Percentiles rank a stretch among this genome's conserved stretches.
phyloP scores from a whole-genome alignment of 2,888 invertebrate genomes.

The Embidobia sp. region DNA sequence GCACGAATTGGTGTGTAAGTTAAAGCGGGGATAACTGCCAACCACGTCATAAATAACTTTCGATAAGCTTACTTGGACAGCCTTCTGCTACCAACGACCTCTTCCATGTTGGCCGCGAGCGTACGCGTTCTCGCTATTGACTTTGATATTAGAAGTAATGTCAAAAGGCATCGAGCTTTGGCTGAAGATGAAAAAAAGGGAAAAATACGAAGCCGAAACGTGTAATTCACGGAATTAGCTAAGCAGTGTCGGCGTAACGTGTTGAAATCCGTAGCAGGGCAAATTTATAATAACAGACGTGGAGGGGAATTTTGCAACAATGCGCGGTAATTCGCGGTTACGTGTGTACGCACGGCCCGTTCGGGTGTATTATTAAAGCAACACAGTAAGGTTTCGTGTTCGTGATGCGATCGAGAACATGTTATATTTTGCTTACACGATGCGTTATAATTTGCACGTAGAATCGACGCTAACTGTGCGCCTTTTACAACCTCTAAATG shows the following conservation, averaged over 20 bases:
- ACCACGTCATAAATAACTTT: conserved; percentile 73
- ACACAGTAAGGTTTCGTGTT: conserved; percentile 59
- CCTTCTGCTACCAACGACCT: conserved; percentile 69
- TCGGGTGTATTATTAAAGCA: conserved; percentile 54
- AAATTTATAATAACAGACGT: conserved; percentile 54
- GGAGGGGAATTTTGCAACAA: conserved; percentile 40
- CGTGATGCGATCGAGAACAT: conserved; percentile 67
- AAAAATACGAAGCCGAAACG: background rate
- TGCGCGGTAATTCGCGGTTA: conserved; percentile 37
- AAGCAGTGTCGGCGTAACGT: conserved; percentile 12
- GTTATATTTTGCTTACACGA: conserved; percentile 70
- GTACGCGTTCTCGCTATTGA: conserved; percentile 55
- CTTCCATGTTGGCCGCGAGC: conserved; percentile 43
- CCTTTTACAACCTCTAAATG: conserved; percentile 69
- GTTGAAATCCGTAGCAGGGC: conserved; percentile 38
- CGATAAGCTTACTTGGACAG: conserved; percentile 70
- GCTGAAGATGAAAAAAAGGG: background rate
- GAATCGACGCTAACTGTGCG: conserved; percentile 66
- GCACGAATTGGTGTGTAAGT: conserved; percentile 57
- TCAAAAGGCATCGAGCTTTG: conserved; percentile 21
- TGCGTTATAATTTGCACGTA: conserved; percentile 72
- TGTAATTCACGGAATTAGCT: conserved; percentile 39
- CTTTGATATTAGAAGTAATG: conserved; percentile 60
- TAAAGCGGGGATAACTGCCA: conserved; percentile 64
- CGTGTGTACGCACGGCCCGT: conserved; percentile 14